Evolutionary conservation across 2,113 vertebrate species (phyloP).

Genomic region (Brevimyrus niger): DNA sequence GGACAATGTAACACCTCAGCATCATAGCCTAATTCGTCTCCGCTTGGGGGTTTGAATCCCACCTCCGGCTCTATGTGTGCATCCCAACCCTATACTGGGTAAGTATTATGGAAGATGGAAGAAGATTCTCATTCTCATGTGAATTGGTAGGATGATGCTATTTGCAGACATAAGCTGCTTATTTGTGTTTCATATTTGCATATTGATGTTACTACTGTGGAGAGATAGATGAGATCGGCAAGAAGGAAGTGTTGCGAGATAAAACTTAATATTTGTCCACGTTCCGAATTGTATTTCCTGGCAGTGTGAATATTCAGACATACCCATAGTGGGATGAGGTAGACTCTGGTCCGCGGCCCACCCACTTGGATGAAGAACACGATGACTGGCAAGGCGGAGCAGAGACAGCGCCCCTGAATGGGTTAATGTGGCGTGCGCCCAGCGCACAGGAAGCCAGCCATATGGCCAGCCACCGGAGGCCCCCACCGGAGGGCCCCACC

Average conservation of each 20-base stretch:
- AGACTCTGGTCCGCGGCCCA: not conserved
- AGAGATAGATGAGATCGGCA: not conserved
- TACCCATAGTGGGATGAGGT: not conserved
- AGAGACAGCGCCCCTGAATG: not conserved
- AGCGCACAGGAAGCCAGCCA: conserved; percentile 66
- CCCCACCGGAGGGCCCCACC: conserved; percentile 72
- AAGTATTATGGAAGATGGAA: not conserved
- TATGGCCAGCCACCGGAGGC: conserved; percentile 78
- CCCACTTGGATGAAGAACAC: not conserved
- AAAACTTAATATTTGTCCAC: not conserved
- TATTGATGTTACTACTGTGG: not conserved
- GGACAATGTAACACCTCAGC: not conserved
- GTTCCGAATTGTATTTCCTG: not conserved
- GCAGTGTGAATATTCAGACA: not conserved
- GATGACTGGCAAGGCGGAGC: not conserved
- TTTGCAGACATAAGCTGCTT: not conserved
- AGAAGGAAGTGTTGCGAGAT: not conserved
- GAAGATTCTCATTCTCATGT: not conserved
- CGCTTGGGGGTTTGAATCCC: not conserved
- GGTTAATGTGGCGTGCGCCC: not conserved
- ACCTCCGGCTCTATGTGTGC: not conserved
- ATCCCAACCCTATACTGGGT: not conserved
- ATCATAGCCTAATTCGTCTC: not conserved
- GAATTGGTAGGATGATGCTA: not conserved
- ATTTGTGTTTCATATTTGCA: not conserved